A percentile compares a stretch with the other conserved stretches of the same genome.
Evolutionary conservation across 2,797 vertebrate genomes (phyloP).

Genomic region (Perodicticus potto): DNA sequence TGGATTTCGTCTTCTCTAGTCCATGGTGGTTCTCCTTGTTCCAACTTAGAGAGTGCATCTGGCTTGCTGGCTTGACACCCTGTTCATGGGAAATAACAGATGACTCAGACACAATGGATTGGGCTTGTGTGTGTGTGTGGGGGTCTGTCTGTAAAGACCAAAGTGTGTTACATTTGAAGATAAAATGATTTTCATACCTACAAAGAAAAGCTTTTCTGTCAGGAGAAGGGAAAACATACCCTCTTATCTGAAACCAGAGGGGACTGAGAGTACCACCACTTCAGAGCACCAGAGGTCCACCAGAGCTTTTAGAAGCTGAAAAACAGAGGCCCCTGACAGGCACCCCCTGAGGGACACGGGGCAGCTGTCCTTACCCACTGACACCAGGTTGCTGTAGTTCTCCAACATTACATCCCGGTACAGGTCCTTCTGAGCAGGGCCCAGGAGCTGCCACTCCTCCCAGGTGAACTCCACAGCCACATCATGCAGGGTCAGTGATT

Average conservation of each 20-base stretch:
- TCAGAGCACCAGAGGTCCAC: neutral
- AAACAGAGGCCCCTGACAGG: neutral
- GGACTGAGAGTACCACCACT: neutral
- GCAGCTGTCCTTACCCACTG: conserved; percentile 40
- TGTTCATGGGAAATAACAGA: neutral
- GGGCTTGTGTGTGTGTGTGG: too few species aligned
- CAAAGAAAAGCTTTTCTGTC: neutral
- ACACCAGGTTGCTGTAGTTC: conserved; percentile 63
- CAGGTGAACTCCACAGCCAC: conserved; percentile 74
- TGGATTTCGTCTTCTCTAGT: neutral
- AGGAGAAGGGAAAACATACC: neutral
- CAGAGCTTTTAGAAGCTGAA: neutral
- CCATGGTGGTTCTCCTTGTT: conserved; percentile 1
- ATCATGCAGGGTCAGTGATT: conserved; percentile 53
- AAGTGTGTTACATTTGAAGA: neutral
- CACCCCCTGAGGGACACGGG: neutral
- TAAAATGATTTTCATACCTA: neutral
- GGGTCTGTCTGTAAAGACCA: neutral
- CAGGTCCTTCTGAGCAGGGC: conserved; percentile 69
- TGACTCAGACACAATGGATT: neutral
- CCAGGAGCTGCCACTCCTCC: conserved; percentile 80
- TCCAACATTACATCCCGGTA: conserved; percentile 78
- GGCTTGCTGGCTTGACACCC: conserved; percentile 8
- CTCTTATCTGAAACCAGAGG: too few species aligned
- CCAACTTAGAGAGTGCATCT: neutral